A percentile compares a stretch with the other conserved stretches of the same genome.
phyloP scores from a whole-genome alignment of 2,797 vertebrate genomes.

The Chromis chromis region DNA sequence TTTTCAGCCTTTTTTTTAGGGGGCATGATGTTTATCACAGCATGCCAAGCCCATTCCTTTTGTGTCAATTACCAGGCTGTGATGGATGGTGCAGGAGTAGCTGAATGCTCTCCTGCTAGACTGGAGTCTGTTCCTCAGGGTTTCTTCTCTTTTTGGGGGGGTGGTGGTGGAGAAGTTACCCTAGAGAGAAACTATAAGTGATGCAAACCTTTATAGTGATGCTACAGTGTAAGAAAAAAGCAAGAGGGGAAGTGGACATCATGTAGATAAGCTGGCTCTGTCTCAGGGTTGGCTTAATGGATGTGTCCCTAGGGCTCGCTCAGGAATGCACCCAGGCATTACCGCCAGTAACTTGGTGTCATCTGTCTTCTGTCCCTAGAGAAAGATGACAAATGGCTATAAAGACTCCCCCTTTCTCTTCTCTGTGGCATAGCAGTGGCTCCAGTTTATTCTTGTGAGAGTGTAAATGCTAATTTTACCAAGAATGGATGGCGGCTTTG shows the following conservation, averaged over 20 bases:
- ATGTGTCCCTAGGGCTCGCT: conserved; percentile 63
- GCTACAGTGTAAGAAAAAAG: conserved; percentile 22
- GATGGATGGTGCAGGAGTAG: conserved; percentile 45
- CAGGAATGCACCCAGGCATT: conserved; percentile 67
- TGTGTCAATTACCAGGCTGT: conserved; percentile 42
- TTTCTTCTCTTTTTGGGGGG: conserved; percentile 15
- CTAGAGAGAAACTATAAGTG: conserved; percentile 15
- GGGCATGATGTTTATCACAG: conserved; percentile 35
- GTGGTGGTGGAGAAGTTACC: conserved; percentile 31
- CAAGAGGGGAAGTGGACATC: conserved; percentile 32
- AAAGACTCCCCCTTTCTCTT: conserved; percentile 27
- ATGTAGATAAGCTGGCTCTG: conserved; percentile 49
- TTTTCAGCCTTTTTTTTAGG: neutral
- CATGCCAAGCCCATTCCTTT: conserved; percentile 38
- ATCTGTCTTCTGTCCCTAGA: conserved; percentile 69
- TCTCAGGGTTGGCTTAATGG: conserved; percentile 65
- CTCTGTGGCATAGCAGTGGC: conserved; percentile 13
- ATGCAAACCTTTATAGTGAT: conserved; percentile 26
- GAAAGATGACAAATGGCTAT: conserved; percentile 63
- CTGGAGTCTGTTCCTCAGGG: conserved; percentile 26
- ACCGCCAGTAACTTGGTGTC: conserved; percentile 57
- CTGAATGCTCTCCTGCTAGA: conserved; percentile 25
- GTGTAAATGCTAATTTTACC: conserved; percentile 9
- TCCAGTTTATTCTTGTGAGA: conserved; percentile 18
- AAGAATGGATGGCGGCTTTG: conserved; percentile 4